Evolutionary conservation across 2,888 invertebrate genomes (phyloP), one percentile per base, ranked within the genome.

Genomic region (Drosophila engyochracea): DNA sequence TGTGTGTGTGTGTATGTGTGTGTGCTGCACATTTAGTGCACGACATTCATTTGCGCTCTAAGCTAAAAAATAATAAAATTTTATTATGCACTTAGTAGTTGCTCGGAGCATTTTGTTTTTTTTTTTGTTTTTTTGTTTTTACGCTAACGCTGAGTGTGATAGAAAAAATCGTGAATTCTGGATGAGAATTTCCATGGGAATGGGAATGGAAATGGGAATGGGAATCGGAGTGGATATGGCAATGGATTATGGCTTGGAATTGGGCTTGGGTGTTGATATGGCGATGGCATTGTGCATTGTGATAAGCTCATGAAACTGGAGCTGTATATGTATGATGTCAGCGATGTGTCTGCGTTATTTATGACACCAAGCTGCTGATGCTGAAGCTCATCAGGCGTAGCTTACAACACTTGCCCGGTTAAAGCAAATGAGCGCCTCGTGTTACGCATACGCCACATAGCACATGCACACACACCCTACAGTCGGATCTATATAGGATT

Each of bases 71-170:
- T 83, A 81, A 84, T 79, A 84, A 66, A 89, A 84, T 86, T 85
- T 81, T 85, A 89, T 89, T 86, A 86, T 89, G 84, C 88, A 85
- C 82, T 85, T 87, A 80, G 82, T 72, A 78, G 71, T 82, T 74
- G 70, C 71, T 76, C 51, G 57, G 71, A 76, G 74, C 72, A 62
- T 39, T 70, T 67, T 41, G 7, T 30, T 30, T 7, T 67, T 41
- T 31, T 9, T 31, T 9, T 9, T 30, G 28, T 41, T 0, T 28
- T 28, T 28, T 28, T 41, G 4, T 4, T 41, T 10, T 41, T 37
- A 16, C 37, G 33, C 59, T 52, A 63, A 58, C 60, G 72, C 67
- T 61, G 74, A 65, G 19, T 53, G 70, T 62, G 67, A 33, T 37
- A 39, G 54, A 44, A 58, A 63, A 51, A 55, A 10, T 52, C 5